Evolutionary conservation across 1,140 invertebrate species (phyloP).

Genomic region (Lepidostoma basale): DNA sequence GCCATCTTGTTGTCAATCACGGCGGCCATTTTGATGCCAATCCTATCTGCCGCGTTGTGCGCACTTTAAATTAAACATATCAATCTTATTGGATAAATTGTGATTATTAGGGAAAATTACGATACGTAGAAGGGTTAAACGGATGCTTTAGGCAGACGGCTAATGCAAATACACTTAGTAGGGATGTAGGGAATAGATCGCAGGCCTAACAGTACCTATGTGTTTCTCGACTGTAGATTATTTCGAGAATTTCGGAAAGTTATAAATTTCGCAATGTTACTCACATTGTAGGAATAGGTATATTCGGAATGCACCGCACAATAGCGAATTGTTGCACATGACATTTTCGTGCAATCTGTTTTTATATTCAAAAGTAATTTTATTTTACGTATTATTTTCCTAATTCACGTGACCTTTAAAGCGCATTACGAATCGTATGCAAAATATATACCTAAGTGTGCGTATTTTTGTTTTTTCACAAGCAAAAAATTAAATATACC

Average conservation of each 20-base stretch:
- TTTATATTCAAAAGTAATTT: no score
- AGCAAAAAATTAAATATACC: no score
- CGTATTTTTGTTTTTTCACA: no score
- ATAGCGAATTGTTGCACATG: slow-evolving; percentile 36
- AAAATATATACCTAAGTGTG: no score
- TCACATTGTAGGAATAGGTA: slow-evolving; percentile 30
- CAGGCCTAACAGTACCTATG: slow-evolving; percentile 34
- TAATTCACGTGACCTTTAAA: no score
- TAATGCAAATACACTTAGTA: slow-evolving; percentile 40
- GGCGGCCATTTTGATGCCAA: slow-evolving; percentile 7
- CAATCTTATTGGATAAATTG: slow-evolving; percentile 25
- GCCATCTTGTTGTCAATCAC: slow-evolving; percentile 29
- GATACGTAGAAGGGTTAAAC: slow-evolving; percentile 25
- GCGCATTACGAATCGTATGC: no score
- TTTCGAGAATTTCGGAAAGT: no score
- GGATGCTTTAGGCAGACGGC: slow-evolving; percentile 39
- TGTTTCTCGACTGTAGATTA: slow-evolving; percentile 20
- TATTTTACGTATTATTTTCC: no score
- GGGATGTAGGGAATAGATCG: slow-evolving; percentile 34
- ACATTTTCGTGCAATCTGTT: neutral
- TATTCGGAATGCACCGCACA: slow-evolving; percentile 36
- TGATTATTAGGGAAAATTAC: slow-evolving; percentile 34
- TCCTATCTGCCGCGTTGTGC: slow-evolving; percentile 16
- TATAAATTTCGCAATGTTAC: slow-evolving; percentile 36
- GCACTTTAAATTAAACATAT: slow-evolving; percentile 11